Evolutionary conservation across 2,888 invertebrate species (phyloP).

Genomic region (Coelopa pilipes): DNA sequence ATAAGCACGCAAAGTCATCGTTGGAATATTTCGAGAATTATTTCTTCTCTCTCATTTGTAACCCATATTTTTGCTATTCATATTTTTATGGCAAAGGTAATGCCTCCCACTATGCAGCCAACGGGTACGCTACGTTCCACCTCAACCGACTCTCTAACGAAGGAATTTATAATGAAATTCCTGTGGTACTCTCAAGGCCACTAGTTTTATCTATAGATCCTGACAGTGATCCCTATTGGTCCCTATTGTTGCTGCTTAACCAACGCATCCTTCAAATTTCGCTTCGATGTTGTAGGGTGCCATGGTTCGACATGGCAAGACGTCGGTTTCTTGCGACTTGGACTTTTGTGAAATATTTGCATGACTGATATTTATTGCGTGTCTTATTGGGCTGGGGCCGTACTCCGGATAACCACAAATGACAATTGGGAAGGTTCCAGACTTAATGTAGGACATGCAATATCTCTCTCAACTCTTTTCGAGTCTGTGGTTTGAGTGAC

Average conservation of each 20-base stretch:
- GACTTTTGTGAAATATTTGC: background rate
- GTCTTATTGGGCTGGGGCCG: background rate
- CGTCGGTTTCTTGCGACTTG: background rate
- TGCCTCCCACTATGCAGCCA: background rate
- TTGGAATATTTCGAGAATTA: background rate
- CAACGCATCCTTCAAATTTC: too few species aligned
- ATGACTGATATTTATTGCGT: background rate
- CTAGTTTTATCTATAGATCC: too few species aligned
- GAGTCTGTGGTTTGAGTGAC: too few species aligned
- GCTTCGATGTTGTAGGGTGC: too few species aligned
- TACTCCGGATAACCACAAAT: conserved; percentile 9
- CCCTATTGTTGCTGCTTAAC: too few species aligned
- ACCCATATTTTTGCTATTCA: background rate
- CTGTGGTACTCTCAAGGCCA: too few species aligned
- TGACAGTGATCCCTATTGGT: too few species aligned
- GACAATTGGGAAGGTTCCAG: background rate
- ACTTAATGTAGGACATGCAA: conserved; percentile 8
- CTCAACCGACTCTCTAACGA: too few species aligned
- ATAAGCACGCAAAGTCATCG: too few species aligned
- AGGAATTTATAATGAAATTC: too few species aligned
- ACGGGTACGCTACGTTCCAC: background rate
- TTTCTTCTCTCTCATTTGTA: background rate
- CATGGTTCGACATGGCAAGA: background rate
- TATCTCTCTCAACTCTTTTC: background rate
- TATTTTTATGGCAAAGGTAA: background rate